phyloP scores from a whole-genome alignment of 2,888 invertebrate species.

The Isotomurus palustris region DNA sequence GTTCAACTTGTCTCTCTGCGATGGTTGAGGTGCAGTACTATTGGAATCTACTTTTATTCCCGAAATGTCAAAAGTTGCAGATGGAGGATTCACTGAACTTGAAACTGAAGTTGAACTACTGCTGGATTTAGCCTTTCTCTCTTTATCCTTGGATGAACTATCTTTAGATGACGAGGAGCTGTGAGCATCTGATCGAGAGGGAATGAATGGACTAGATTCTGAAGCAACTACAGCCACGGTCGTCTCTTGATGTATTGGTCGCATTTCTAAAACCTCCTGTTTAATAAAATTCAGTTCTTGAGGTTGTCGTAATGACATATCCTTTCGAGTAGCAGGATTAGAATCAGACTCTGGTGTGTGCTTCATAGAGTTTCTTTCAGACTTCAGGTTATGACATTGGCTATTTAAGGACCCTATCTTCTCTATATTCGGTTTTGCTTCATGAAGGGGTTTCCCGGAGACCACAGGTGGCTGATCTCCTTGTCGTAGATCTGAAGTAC shows the following conservation, averaged over 20 bases:
- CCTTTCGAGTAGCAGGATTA: no score
- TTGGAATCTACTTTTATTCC: conserved; percentile 28
- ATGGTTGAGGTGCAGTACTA: conserved; percentile 19
- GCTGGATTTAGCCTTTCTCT: conserved; percentile 37
- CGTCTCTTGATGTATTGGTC: conserved; percentile 36
- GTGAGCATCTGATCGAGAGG: conserved; percentile 28
- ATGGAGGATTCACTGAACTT: background rate
- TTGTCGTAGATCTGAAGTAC: no score
- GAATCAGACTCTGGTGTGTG: no score
- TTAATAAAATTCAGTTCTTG: conserved; percentile 32
- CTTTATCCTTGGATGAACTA: conserved; percentile 39
- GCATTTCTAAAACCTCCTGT: conserved; percentile 34
- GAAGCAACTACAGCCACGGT: conserved; percentile 44
- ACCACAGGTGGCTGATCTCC: no score
- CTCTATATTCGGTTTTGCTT: no score
- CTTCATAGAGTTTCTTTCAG: no score
- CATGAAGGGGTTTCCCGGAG: no score
- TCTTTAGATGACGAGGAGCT: conserved; percentile 25
- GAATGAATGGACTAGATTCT: conserved; percentile 28
- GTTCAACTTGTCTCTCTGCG: conserved; percentile 45
- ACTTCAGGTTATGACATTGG: no score
- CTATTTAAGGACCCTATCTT: no score
- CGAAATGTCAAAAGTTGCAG: background rate
- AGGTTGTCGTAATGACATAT: no score
- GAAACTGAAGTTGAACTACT: conserved; percentile 31